Base-by-base conservation (phyloP, 2,797 vertebrate species). In the Carduelis carduelis region DNA sequence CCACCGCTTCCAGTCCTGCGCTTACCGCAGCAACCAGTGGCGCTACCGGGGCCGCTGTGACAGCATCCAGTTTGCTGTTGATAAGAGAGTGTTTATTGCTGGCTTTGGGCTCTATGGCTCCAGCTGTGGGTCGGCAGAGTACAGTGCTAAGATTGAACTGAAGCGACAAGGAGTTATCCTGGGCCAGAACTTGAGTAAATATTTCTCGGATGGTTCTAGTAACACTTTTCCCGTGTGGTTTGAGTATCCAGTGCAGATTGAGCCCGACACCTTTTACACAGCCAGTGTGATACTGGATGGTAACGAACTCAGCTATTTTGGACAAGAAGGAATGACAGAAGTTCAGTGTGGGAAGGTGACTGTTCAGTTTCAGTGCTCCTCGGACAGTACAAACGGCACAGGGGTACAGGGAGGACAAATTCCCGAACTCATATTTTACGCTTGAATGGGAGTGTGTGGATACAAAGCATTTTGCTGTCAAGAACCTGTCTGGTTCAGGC, bases 1-100 rank as follows among this genome's bases (percentile, higher is more conserved):
- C 96, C 99, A 99, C 98, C 98, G 99, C 44, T 99, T 99, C 97
- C 99, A 99, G 97, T 99, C 99, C 2, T 99, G 99, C 32, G 99
- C 99, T 93, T 99, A 99, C 94, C 98, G 99, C 65, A 99, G 99
- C 98, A 99, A 99, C 97, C 99, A 99, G 97, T 99, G 99, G 99
- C 99, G 99, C n/a, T 99, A 99, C 89, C 96, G 99, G 32, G 99
- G 99, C 50, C 99, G 99, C 69, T 99, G 99, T 14, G 99, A 99
- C 98, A 99, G 99, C 97, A 99, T 99, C 95, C 99, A 99, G 98
- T 99, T 99, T 44, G 99, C 99, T 4, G 99, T 99, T 16, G 99
- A 99, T 90, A 99, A 99, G 96, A 98, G 99, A 61, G 98, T 99
- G 77, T 99, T 99, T 94, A 99, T 99, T 2, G 99, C 99, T 0